Evolutionary conservation across 2,888 invertebrate genomes (phyloP).

Genomic region (Catocala fraxini): DNA sequence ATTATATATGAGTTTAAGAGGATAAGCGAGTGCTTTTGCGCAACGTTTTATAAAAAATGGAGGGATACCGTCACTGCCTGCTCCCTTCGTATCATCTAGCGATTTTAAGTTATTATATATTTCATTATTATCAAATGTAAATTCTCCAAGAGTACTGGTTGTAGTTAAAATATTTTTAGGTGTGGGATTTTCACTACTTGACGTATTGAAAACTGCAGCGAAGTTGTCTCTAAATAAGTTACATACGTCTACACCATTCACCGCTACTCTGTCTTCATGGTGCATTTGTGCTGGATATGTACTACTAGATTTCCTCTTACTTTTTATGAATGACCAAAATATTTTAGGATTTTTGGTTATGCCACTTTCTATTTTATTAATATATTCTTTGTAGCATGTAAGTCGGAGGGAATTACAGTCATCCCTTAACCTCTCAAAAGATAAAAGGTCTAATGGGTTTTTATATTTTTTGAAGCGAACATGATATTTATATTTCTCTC

Average conservation of each 20-base stretch:
- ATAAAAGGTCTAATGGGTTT: neutral
- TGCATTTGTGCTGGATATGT: no score
- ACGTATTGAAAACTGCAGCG: neutral
- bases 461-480: no score
- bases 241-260: neutral
- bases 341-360: conserved; percentile 6
- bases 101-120: neutral
- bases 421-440: neutral
- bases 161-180: neutral
- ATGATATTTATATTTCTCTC: neutral
- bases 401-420: neutral
- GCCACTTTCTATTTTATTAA: neutral
- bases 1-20: conserved; percentile 6
- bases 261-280: no score
- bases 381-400: conserved; percentile 7
- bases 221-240: conserved; percentile 6
- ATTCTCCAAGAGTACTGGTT: neutral
- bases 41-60: neutral
- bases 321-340: conserved; percentile 10
- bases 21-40: conserved; percentile 3
- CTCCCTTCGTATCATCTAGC: neutral
- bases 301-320: no score
- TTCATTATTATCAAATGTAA: neutral
- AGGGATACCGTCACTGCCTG: conserved; percentile 1
- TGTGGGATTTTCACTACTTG: neutral